Base-by-base conservation (phyloP, 2,113 vertebrate species). In the Sebastes fasciatus region DNA sequence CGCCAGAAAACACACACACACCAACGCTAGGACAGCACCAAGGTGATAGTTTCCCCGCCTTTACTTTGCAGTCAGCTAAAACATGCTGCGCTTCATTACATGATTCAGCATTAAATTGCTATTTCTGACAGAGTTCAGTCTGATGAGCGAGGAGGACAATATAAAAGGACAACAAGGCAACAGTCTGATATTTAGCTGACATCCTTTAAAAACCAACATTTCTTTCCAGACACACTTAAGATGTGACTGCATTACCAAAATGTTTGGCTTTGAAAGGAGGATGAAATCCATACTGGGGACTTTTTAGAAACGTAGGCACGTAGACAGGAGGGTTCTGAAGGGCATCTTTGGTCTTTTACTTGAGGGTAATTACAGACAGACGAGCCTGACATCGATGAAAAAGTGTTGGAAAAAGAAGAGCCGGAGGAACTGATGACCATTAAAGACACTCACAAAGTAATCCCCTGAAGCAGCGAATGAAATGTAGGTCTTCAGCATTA, bases 61-160 rank as follows among this genome's bases (percentile, higher is more conserved):
- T 86, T 74, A 49, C 80, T 76, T 90, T 79, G 66, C 78, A 84
- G 86, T 84, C 83, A 89, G 88, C 83, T 86, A 72, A 89, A 92
- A 86, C 80, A 73, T 76, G 40, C 26, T 10, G 46, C 2, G 16
- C 62, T 45, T 88, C 77, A 64, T 61, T 68, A 61, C 67, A 52
- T 26, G 0, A 82, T 77, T 91, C 88, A 87, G 82, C 83, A 77
- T 80, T 89, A 80, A 85, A 81, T 91, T 80, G 74, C 58, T 71
- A 65, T 86, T 76, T 71, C 75, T 82, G 86, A 83, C 84, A 86
- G 65, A 80, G 40, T 78, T 77, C 5, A 8, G 61, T 34, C 58
- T 84, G 76, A 81, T 76, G 77, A 90, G 62, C 9, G 4, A 72
- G 13, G 63, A 73, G 80, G 73, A 84, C 72, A 80, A 80, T 72